These are phyloP conservation scores for Zosterops lateralis DNA, from an alignment of 2,113 vertebrate species.

Conservation along the genomic window DNA sequence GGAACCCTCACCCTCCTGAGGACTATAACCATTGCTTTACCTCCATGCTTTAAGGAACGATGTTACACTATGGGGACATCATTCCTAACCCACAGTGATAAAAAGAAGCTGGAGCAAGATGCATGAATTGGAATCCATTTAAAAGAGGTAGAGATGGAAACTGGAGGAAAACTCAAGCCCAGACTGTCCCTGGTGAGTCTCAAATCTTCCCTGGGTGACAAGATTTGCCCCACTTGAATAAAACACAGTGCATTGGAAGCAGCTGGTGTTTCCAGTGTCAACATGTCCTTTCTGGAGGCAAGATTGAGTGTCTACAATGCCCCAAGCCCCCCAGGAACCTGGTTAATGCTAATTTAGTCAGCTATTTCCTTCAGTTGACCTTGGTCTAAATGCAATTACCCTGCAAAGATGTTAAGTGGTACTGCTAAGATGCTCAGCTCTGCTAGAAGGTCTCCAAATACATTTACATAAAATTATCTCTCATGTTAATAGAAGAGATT, in stretches of 20 bases:
- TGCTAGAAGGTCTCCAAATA: conserved; percentile 65
- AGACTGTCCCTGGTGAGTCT: conserved; percentile 62
- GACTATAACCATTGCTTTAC: conserved; percentile 1
- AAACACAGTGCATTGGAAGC: conserved; percentile 76
- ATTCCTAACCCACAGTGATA: background rate
- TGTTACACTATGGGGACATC: background rate
- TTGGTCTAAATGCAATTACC: conserved; percentile 84
- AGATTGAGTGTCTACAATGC: conserved; percentile 78
- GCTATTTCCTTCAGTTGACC: conserved; percentile 87
- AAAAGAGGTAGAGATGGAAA: background rate
- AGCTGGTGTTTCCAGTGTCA: conserved; percentile 75
- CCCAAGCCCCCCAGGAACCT: conserved; percentile 73
- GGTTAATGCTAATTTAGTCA: conserved; percentile 90
- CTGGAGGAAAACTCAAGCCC: conserved; percentile 39
- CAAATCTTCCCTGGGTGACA: conserved; percentile 76
- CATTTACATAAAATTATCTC: conserved; percentile 79
- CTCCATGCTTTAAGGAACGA: background rate
- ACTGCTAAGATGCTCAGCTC: conserved; percentile 62
- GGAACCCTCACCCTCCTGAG: background rate
- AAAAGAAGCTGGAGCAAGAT: background rate
- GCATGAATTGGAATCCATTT: background rate
- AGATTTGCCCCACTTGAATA: conserved; percentile 80
- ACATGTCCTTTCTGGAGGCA: conserved; percentile 89
- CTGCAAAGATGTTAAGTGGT: conserved; percentile 81
- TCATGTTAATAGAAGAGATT: conserved; percentile 72